Percentiles rank a stretch among this genome's conserved stretches.
Conservation (phyloP, 2,113 vertebrate species). For the Labrus mixtus region DNA sequence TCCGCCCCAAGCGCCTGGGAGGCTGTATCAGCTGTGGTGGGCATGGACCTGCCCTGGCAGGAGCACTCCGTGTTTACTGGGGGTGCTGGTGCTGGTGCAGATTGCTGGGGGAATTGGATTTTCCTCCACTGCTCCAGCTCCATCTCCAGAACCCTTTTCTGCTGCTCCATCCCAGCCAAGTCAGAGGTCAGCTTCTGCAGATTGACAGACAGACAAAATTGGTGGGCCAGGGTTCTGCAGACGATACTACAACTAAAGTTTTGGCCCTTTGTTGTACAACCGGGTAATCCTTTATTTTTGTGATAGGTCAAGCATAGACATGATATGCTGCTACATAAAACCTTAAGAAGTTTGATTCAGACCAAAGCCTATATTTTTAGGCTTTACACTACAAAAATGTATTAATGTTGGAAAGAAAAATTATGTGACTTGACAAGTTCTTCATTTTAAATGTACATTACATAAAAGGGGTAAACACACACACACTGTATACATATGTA, state of each 20-base stretch:
- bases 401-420: background rate
- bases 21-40: conserved; percentile 71
- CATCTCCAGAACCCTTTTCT: conserved; percentile 89
- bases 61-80: conserved; percentile 48
- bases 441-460: conserved; percentile 35
- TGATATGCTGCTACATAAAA: background rate
- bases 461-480: conserved; percentile 28
- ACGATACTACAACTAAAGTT: conserved; percentile 51
- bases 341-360: background rate
- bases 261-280: conserved; percentile 8
- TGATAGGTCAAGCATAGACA: background rate
- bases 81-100: conserved; percentile 38
- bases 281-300: background rate
- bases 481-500: conserved; percentile 35
- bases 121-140: conserved; percentile 86
- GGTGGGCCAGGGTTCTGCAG: conserved; percentile 31
- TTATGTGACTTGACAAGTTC: background rate
- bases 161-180: conserved; percentile 87
- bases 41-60: conserved; percentile 56
- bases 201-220: conserved; percentile 56
- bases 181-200: conserved; percentile 88
- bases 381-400: background rate
- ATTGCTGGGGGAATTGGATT: conserved; percentile 79
- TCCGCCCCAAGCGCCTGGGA: conserved; percentile 86
- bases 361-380: conserved; percentile 7